phyloP scores from a whole-genome alignment of 2,888 invertebrate species.

The Smittia aterrima region DNA sequence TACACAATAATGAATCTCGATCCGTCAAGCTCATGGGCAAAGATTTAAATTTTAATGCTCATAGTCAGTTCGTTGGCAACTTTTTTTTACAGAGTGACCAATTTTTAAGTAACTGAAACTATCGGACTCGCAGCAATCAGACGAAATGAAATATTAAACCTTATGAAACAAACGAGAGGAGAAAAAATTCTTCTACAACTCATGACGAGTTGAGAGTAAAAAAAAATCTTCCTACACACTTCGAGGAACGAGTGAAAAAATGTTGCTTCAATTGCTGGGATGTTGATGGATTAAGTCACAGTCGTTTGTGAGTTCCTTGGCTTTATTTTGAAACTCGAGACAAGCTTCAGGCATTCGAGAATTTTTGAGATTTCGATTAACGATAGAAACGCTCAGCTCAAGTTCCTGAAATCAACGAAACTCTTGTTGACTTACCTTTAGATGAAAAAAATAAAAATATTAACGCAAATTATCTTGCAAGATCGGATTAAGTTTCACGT shows the following conservation, averaged over 20 bases:
- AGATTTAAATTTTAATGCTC: neutral
- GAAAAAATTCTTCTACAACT: neutral
- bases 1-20: neutral
- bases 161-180: neutral
- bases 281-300: too few relatives aligned
- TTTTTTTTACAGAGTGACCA: neutral
- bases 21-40: constrained; percentile 9
- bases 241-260: neutral
- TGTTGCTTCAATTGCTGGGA: neutral
- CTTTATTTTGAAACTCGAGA: too few relatives aligned
- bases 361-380: too few relatives aligned
- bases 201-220: neutral
- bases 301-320: too few relatives aligned
- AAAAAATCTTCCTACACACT: neutral
- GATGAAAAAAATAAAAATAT: neutral
- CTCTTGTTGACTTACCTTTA: neutral
- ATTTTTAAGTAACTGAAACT: neutral
- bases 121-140: neutral
- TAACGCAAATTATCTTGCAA: neutral
- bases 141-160: neutral
- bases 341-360: too few relatives aligned
- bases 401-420: neutral
- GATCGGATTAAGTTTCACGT: constrained; percentile 3
- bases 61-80: too few relatives aligned
- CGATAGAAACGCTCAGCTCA: too few relatives aligned